A percentile compares a stretch with the other conserved stretches of the same genome.
phyloP scores from a whole-genome alignment of 2,888 invertebrate species.

The Melipona beecheii region DNA sequence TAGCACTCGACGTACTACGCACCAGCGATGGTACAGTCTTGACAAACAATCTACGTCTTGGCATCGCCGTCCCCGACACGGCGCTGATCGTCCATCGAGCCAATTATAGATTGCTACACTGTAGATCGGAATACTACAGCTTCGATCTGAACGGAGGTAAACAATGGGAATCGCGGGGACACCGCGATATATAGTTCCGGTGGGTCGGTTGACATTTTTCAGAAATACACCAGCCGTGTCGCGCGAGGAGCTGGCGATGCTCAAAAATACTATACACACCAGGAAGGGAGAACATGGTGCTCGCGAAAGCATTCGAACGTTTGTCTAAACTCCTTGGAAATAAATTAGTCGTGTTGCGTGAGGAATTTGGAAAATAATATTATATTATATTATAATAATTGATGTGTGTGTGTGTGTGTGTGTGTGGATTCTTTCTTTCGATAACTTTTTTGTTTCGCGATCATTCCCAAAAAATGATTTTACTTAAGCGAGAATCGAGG shows the following conservation, averaged over 20 bases:
- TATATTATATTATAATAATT: too few relatives aligned
- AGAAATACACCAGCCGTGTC: too few relatives aligned
- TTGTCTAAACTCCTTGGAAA: not conserved
- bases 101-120: slow-evolving; percentile 42
- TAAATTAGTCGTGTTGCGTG: too few relatives aligned
- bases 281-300: not conserved
- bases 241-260: too few relatives aligned
- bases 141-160: slow-evolving; percentile 4
- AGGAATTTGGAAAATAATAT: too few relatives aligned
- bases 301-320: not conserved
- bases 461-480: too few relatives aligned
- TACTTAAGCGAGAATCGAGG: too few relatives aligned
- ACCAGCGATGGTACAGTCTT: slow-evolving; percentile 73
- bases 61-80: slow-evolving; percentile 35
- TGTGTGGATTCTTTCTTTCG: too few relatives aligned
- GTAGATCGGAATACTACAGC: not conserved
- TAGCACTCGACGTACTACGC: slow-evolving; percentile 72
- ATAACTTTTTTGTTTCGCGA: too few relatives aligned
- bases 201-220: too few relatives aligned
- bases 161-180: not conserved
- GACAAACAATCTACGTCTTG: slow-evolving; percentile 63
- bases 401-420: too few relatives aligned
- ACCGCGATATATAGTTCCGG: not conserved
- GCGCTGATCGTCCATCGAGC: slow-evolving; percentile 30
- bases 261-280: too few relatives aligned